Evolutionary conservation across 2,113 vertebrate species (phyloP).

Genomic region (Tenrec ecaudatus): DNA sequence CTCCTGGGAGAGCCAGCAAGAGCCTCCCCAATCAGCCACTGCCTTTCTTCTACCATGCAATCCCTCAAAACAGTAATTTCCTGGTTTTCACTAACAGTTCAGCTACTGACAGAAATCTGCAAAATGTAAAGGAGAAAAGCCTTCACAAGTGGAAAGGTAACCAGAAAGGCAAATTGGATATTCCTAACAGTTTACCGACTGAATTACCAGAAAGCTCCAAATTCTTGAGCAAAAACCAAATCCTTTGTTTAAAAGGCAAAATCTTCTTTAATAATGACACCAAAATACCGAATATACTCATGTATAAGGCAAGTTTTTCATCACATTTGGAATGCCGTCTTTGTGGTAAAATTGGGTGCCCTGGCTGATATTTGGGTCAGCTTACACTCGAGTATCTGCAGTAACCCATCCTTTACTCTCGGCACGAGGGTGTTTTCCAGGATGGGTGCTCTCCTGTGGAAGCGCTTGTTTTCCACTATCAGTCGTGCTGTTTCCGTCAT

Average conservation of each 20-base stretch:
- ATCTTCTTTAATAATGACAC: no score
- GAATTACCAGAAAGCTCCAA: background rate
- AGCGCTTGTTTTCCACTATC: background rate
- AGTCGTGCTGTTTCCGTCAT: background rate
- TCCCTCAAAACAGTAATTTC: background rate
- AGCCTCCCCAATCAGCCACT: slow-evolving; percentile 8
- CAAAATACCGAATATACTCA: no score
- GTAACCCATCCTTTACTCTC: background rate
- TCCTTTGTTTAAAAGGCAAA: no score
- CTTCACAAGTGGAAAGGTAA: slow-evolving; percentile 3
- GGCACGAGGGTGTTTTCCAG: background rate
- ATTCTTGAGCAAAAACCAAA: background rate
- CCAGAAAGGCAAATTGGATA: background rate
- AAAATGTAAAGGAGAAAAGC: background rate
- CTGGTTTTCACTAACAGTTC: background rate
- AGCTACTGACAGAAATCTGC: background rate
- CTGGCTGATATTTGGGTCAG: no score
- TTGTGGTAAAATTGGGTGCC: no score
- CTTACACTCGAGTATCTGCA: no score
- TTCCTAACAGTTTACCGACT: background rate
- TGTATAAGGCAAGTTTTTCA: no score
- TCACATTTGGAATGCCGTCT: no score
- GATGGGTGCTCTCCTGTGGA: background rate
- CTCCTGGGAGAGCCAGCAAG: background rate
- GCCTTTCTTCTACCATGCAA: background rate